Conservation (phyloP, 2,888 invertebrate species). For the Ypsolopha scabrella region DNA sequence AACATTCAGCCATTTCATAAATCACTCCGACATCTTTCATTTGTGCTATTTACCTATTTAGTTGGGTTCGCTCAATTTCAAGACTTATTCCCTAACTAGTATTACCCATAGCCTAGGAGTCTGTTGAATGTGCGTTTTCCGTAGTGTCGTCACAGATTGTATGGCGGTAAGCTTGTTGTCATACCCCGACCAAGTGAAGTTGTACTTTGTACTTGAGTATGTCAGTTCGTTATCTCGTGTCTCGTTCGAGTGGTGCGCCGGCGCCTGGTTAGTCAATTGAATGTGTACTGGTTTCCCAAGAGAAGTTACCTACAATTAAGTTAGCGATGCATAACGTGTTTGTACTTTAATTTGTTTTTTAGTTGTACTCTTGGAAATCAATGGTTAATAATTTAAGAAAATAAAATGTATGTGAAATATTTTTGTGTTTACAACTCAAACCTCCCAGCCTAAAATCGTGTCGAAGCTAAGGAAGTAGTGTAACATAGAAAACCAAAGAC, state of each 20-base stretch:
- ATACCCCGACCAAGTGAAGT: conserved; percentile 50
- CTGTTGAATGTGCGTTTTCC: conserved; percentile 26
- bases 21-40: neutral
- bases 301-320: conserved; percentile 70
- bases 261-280: conserved; percentile 62
- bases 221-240: conserved; percentile 23
- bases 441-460: no score
- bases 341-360: conserved; percentile 72
- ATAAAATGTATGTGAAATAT: conserved; percentile 70
- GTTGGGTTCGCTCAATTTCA: conserved; percentile 67
- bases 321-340: conserved; percentile 70
- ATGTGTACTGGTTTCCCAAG: conserved; percentile 61
- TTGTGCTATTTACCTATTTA: conserved; percentile 53
- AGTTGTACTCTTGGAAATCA: conserved; percentile 71
- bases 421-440: conserved; percentile 4
- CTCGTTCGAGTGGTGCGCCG: conserved; percentile 65
- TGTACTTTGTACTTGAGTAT: conserved; percentile 14
- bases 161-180: conserved; percentile 18
- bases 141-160: conserved; percentile 14
- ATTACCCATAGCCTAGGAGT: conserved; percentile 48
- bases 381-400: conserved; percentile 71
- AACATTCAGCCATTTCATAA: neutral
- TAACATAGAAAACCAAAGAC: no score
- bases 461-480: no score
- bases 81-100: conserved; percentile 52